phyloP scores from a whole-genome alignment of 2,113 vertebrate species.

The Sinocyclocheilus rhinocerous region DNA sequence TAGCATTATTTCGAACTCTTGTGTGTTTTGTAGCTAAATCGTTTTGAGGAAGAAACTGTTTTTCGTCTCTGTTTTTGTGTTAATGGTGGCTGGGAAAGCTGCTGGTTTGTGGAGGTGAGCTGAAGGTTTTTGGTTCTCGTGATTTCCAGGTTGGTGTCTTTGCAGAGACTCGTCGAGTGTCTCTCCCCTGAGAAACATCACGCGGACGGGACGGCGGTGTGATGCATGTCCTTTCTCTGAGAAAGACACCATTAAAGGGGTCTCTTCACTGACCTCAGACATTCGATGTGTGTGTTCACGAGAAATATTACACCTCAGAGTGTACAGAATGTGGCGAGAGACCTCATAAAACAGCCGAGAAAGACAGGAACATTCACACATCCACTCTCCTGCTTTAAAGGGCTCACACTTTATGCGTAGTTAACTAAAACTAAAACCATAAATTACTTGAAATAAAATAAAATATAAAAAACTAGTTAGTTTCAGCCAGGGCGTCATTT shows the following conservation, averaged over 20 bases:
- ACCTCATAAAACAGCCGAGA: neutral
- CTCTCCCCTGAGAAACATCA: slow-evolving; percentile 25
- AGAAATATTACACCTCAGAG: slow-evolving; percentile 7
- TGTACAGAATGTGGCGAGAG: neutral
- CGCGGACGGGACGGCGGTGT: neutral
- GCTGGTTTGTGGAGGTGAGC: slow-evolving; percentile 5
- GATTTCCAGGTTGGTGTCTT: neutral
- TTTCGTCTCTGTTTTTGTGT: neutral
- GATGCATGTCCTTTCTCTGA: neutral
- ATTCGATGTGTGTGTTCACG: neutral
- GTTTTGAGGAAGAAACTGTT: neutral
- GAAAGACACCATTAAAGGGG: slow-evolving; percentile 2
- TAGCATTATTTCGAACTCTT: no score
- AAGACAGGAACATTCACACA: neutral
- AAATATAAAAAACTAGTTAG: neutral
- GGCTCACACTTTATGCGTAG: neutral
- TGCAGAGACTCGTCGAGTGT: neutral
- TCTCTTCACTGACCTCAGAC: neutral
- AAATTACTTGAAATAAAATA: neutral
- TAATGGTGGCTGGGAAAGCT: neutral
- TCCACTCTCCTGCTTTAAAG: neutral
- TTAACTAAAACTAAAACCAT: neutral
- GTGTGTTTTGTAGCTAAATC: neutral
- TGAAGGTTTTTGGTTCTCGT: neutral
- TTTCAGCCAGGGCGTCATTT: neutral